phyloP scores from a whole-genome alignment of 2,888 invertebrate species.

The Pseudococcus viburni region DNA sequence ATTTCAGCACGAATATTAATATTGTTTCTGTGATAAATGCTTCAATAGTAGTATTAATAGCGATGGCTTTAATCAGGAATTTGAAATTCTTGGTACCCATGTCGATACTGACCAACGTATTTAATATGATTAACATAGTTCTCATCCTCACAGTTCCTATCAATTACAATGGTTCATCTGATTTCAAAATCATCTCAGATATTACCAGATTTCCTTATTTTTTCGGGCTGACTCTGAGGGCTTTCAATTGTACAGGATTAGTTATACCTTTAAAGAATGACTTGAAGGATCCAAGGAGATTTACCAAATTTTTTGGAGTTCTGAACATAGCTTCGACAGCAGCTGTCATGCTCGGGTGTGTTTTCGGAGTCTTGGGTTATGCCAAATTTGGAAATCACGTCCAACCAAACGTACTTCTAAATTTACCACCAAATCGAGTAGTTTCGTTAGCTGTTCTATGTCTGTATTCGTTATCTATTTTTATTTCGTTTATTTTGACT shows the following conservation, averaged over 20 bases:
- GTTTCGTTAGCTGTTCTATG: background rate
- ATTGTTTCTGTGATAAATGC: background rate
- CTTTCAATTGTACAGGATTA: constrained; percentile 93
- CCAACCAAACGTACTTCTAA: constrained; percentile 88
- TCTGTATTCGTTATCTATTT: constrained; percentile 14
- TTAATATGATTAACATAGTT: background rate
- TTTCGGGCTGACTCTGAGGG: constrained; percentile 95
- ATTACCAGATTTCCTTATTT: constrained; percentile 84
- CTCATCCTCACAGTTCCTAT: background rate
- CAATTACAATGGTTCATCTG: constrained; percentile 75
- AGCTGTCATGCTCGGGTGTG: constrained; percentile 86
- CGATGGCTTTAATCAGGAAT: background rate
- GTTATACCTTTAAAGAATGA: constrained; percentile 94
- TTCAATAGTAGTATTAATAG: background rate
- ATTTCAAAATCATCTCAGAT: constrained; percentile 68
- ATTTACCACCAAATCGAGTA: constrained; percentile 76
- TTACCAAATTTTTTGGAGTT: constrained; percentile 86
- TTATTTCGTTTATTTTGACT: background rate
- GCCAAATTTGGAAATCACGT: constrained; percentile 83
- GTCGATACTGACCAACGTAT: constrained; percentile 16
- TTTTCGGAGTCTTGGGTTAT: constrained; percentile 93
- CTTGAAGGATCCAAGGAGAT: constrained; percentile 88
- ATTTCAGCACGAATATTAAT: background rate
- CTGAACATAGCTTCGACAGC: constrained; percentile 85
- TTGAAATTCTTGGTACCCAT: constrained; percentile 24